Evolutionary conservation across 2,113 vertebrate genomes (phyloP).

Genomic region (Cynoglossus semilaevis): DNA sequence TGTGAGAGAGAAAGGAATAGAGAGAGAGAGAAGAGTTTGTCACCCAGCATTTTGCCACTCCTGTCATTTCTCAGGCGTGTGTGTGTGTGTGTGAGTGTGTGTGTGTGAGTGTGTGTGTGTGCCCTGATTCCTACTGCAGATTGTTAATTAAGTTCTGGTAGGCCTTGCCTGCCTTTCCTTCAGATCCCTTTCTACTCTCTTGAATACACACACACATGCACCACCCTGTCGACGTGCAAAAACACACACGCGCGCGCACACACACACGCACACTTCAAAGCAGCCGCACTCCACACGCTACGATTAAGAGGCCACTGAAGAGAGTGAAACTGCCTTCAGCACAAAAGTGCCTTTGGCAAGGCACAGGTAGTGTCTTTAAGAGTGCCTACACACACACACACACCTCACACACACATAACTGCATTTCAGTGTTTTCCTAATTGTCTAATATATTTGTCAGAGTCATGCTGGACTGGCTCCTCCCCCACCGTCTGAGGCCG

Average conservation of each 20-base stretch:
- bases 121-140: slow-evolving; percentile 67
- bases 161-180: slow-evolving; percentile 66
- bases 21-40: slow-evolving; percentile 4
- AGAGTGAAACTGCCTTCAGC: slow-evolving; percentile 73
- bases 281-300: slow-evolving; percentile 59
- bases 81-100: slow-evolving; percentile 8
- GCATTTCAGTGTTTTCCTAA: slow-evolving; percentile 58
- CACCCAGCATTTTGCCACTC: slow-evolving; percentile 29
- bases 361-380: slow-evolving; percentile 72
- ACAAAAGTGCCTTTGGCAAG: slow-evolving; percentile 72
- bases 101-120: slow-evolving; percentile 38
- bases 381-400: slow-evolving; percentile 51
- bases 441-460: slow-evolving; percentile 59
- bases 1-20: not conserved
- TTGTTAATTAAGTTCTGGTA: slow-evolving; percentile 77
- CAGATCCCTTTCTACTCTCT: slow-evolving; percentile 69
- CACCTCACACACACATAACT: slow-evolving; percentile 33
- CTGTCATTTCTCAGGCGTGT: slow-evolving; percentile 15
- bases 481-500: too few relatives aligned
- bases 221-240: not conserved
- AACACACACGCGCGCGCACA: slow-evolving; percentile 22
- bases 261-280: slow-evolving; percentile 71
- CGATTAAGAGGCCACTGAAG: slow-evolving; percentile 76
- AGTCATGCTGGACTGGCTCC: too few relatives aligned
- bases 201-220: slow-evolving; percentile 32